phyloP scores from a whole-genome alignment of 1,140 invertebrate genomes.

The Rhagoletis pomonella region DNA sequence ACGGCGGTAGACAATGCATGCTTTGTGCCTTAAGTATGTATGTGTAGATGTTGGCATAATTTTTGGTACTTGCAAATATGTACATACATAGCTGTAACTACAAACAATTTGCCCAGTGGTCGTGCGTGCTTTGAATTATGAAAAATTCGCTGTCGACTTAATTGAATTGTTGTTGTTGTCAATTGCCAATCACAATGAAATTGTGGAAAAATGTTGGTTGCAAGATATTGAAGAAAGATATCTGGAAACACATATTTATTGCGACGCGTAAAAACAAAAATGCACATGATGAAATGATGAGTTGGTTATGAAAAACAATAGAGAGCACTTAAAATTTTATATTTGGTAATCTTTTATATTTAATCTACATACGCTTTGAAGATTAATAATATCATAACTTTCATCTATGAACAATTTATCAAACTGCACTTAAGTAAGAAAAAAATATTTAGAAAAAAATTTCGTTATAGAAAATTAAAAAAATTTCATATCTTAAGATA shows the following conservation, averaged over 20 bases:
- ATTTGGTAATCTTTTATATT: too few relatives aligned
- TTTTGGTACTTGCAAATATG: too few relatives aligned
- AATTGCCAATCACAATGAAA: constrained; percentile 18
- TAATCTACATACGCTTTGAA: too few relatives aligned
- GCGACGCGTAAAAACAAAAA: too few relatives aligned
- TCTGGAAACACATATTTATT: not conserved
- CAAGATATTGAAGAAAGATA: constrained; percentile 9
- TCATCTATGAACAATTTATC: too few relatives aligned
- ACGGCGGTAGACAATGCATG: too few relatives aligned
- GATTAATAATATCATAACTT: too few relatives aligned
- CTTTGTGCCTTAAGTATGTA: not conserved
- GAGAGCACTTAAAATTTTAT: too few relatives aligned
- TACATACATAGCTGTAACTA: not conserved
- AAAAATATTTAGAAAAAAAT: too few relatives aligned
- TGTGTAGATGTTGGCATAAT: not conserved
- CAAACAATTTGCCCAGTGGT: not conserved
- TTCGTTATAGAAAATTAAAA: too few relatives aligned
- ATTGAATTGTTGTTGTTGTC: constrained; percentile 15
- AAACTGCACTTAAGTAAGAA: too few relatives aligned
- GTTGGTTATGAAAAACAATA: not conserved
- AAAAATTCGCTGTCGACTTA: constrained; percentile 49
- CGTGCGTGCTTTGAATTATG: constrained; percentile 46
- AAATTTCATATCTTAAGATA: too few relatives aligned
- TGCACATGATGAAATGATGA: not conserved
- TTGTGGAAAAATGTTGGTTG: constrained; percentile 10